Percentiles rank a stretch among this genome's conserved stretches.
These are phyloP conservation scores for Spongia lamella DNA, from an alignment of 37 sponge, comb jelly and placozoan genomes.

Conservation along the genomic window DNA sequence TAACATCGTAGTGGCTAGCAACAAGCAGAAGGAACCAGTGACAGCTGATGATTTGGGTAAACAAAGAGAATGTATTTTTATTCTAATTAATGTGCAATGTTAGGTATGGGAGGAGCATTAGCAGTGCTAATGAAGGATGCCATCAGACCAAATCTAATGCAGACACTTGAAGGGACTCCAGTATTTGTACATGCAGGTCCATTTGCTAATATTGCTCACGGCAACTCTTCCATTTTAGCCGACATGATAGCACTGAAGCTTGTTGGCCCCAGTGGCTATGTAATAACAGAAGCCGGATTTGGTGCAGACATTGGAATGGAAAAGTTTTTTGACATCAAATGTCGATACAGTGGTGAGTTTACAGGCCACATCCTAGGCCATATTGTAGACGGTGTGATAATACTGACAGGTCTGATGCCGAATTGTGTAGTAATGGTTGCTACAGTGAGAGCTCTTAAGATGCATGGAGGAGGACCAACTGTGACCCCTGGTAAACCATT, in stretches of 20 bases:
- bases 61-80: not conserved
- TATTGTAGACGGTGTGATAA: not conserved
- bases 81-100: too few relatives aligned
- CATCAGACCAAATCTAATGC: slow-evolving; percentile 97
- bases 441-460: slow-evolving; percentile 95
- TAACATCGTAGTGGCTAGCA: slow-evolving; percentile 73
- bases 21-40: slow-evolving; percentile 66
- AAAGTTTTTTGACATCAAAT: slow-evolving; percentile 99
- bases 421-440: slow-evolving; percentile 94
- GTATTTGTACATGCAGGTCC: slow-evolving; percentile 99
- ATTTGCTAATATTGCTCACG: slow-evolving; percentile 99
- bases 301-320: slow-evolving; percentile 99
- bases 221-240: slow-evolving; percentile 97
- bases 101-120: slow-evolving; percentile 86
- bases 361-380: not conserved
- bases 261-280: slow-evolving; percentile 91
- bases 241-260: slow-evolving; percentile 93
- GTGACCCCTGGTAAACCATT: slow-evolving; percentile 88
- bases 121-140: slow-evolving; percentile 96
- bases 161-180: slow-evolving; percentile 94
- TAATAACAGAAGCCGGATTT: slow-evolving; percentile 98
- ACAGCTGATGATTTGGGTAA: slow-evolving; percentile 90
- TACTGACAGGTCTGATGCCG: slow-evolving; percentile 74
- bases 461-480: slow-evolving; percentile 98
- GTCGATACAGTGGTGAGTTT: slow-evolving; percentile 90